phyloP scores from a whole-genome alignment of 2,797 vertebrate genomes.

The Gallinago stenura region DNA sequence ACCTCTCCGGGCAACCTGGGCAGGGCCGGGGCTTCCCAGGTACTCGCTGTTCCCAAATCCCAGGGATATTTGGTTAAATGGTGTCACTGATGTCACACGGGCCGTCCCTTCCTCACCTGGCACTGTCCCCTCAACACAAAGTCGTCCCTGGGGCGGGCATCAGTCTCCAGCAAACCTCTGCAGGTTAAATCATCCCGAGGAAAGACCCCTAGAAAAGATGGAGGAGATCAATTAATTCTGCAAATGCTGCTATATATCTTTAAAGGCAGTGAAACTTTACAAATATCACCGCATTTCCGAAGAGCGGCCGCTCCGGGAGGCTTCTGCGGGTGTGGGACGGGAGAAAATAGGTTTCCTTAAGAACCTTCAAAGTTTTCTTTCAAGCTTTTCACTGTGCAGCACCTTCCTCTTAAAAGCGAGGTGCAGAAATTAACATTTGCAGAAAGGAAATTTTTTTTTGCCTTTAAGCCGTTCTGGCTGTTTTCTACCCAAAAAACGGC shows the following conservation, averaged over 20 bases:
- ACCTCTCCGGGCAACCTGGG: neutral
- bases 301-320: neutral
- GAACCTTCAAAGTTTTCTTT: neutral
- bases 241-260: neutral
- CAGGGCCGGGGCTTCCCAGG: neutral
- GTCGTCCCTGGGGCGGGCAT: fast-evolving
- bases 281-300: fast-evolving
- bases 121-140: fast-evolving
- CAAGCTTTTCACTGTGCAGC: neutral
- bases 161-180: neutral
- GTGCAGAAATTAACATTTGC: neutral
- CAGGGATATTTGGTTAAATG: fast-evolving
- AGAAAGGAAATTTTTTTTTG: neutral
- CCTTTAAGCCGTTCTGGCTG: neutral
- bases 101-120: fast-evolving
- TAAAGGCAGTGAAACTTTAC: neutral
- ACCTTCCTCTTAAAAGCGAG: neutral
- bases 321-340: neutral
- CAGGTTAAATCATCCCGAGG: neutral
- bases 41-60: neutral
- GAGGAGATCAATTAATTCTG: neutral
- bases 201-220: neutral
- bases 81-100: fast-evolving
- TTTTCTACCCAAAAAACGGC: neutral
- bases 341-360: neutral